Evolutionary conservation across 2,888 invertebrate species (phyloP).

Genomic region (Mythimna loreyi): DNA sequence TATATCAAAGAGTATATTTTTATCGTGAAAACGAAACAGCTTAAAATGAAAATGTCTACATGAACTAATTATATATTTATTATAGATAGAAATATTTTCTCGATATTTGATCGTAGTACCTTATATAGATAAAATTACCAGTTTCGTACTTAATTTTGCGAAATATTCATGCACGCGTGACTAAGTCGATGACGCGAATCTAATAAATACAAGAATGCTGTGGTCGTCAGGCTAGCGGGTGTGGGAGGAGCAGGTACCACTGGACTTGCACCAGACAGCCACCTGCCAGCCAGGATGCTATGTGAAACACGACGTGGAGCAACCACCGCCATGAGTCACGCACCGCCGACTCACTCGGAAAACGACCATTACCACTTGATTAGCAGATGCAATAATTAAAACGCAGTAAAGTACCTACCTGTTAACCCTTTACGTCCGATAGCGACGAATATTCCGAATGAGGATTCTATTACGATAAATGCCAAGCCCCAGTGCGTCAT

Average conservation of each 20-base stretch:
- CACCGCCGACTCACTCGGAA: constrained; percentile 64
- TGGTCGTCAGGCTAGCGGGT: constrained; percentile 37
- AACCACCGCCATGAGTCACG: constrained; percentile 65
- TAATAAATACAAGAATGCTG: constrained; percentile 62
- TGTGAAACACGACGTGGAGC: constrained; percentile 66
- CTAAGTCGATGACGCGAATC: constrained; percentile 51
- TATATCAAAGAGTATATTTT: not conserved
- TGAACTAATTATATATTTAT: not conserved
- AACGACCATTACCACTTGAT: constrained; percentile 52
- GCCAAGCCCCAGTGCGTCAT: constrained; percentile 91
- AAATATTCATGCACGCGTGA: constrained; percentile 61
- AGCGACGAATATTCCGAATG: constrained; percentile 81
- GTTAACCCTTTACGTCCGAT: constrained; percentile 69
- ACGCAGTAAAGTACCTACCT: constrained; percentile 68
- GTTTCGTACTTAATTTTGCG: constrained; percentile 43
- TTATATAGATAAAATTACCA: constrained; percentile 20
- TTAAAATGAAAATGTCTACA: not conserved
- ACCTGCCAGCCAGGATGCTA: constrained; percentile 63
- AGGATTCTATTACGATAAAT: constrained; percentile 80
- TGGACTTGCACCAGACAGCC: constrained; percentile 16
- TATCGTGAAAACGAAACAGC: not conserved
- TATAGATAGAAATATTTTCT: constrained; percentile 7
- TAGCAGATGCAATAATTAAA: constrained; percentile 47
- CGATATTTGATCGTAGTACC: not conserved
- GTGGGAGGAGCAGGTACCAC: constrained; percentile 9